Percentiles rank a stretch among this genome's conserved stretches.
Evolutionary conservation across 1,140 invertebrate genomes (phyloP).

Genomic region (Oedothorax gibbosus): DNA sequence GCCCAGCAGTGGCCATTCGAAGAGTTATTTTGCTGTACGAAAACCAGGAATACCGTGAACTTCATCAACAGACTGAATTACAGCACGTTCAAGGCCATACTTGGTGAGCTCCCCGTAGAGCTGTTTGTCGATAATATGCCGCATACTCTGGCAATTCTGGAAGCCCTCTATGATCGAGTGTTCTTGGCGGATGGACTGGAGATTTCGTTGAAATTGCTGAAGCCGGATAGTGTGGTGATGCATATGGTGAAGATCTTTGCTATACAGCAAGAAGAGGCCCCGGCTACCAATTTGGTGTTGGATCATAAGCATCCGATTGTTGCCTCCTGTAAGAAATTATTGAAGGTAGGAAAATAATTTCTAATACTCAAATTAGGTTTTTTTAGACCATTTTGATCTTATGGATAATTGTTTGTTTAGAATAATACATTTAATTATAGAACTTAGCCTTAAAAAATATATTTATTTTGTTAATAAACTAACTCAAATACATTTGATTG

Average conservation of each 20-base stretch:
- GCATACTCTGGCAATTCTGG: slow-evolving; percentile 84
- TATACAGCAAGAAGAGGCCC: slow-evolving; percentile 72
- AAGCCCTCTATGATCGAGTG: slow-evolving; percentile 84
- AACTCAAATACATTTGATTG: too few species aligned
- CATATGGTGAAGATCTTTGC: slow-evolving; percentile 84
- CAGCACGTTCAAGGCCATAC: slow-evolving; percentile 78
- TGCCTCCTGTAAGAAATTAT: slow-evolving; percentile 73
- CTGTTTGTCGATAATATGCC: slow-evolving; percentile 88
- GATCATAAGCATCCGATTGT: slow-evolving; percentile 63
- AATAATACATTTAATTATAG: too few species aligned
- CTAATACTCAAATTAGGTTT: background rate
- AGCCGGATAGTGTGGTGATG: slow-evolving; percentile 83
- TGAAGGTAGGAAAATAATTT: slow-evolving; percentile 66
- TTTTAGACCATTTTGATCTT: too few species aligned
- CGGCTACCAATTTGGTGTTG: slow-evolving; percentile 3
- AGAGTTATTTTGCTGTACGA: slow-evolving; percentile 80
- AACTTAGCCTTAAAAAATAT: too few species aligned
- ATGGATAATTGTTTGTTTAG: too few species aligned
- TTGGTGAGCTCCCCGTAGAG: slow-evolving; percentile 84
- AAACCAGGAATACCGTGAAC: slow-evolving; percentile 81
- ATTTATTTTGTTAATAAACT: too few species aligned
- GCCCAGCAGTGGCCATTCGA: slow-evolving; percentile 76
- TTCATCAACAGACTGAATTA: slow-evolving; percentile 81
- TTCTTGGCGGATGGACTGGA: slow-evolving; percentile 68
- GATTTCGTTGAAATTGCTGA: slow-evolving; percentile 71